Percentiles rank a stretch among this genome's conserved stretches.
Evolutionary conservation across 1,140 invertebrate species (phyloP).

Genomic region (Cyclargus thomasi): DNA sequence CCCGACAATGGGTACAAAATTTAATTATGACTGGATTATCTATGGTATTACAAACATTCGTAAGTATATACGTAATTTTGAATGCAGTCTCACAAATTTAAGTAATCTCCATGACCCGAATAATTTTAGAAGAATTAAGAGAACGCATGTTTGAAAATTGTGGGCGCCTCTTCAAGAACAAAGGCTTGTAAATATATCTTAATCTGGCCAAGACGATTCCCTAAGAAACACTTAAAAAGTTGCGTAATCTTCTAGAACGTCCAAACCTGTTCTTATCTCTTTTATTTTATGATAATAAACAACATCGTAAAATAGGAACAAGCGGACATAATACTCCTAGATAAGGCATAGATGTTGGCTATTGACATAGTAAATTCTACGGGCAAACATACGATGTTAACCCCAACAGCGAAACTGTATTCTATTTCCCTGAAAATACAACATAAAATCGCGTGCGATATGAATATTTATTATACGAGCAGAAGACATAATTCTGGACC

Average conservation of each 20-base stretch:
- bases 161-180: too few relatives aligned
- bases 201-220: neutral
- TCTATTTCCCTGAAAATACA: neutral
- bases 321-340: neutral
- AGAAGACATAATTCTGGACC: slow-evolving; percentile 2
- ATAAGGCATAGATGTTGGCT: neutral
- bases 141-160: too few relatives aligned
- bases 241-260: too few relatives aligned
- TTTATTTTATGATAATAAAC: neutral
- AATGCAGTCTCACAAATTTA: too few relatives aligned
- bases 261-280: neutral
- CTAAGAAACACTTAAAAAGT: neutral
- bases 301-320: neutral
- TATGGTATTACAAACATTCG: neutral
- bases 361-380: neutral
- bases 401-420: neutral
- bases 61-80: too few relatives aligned
- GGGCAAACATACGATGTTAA: neutral
- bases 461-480: neutral
- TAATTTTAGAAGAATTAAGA: too few relatives aligned
- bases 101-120: too few relatives aligned
- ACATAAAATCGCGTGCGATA: neutral
- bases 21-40: neutral
- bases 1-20: neutral
- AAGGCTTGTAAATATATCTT: too few relatives aligned